Percentiles rank a stretch among this genome's conserved stretches.
Conservation (phyloP, 2,113 vertebrate species). For the Sebastes fasciatus region DNA sequence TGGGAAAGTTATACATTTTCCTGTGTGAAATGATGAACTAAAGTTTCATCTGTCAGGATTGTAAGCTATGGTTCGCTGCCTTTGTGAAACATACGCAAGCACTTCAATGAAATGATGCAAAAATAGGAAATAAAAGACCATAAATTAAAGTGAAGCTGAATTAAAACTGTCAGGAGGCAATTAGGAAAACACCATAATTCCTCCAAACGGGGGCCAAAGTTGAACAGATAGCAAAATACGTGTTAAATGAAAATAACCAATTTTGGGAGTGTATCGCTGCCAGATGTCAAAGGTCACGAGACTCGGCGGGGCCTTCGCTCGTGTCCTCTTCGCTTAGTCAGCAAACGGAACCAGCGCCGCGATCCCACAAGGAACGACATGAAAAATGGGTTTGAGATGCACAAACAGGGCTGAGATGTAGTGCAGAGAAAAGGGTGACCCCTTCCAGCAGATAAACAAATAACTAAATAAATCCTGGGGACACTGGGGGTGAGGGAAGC, state of each 20-base stretch:
- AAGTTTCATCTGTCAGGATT: slow-evolving; percentile 43
- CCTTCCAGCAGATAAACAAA: slow-evolving; percentile 84
- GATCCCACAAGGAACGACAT: slow-evolving; percentile 67
- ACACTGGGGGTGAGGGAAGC: slow-evolving; percentile 81
- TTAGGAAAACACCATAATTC: slow-evolving; percentile 77
- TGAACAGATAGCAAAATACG: slow-evolving; percentile 79
- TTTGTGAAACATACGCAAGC: slow-evolving; percentile 30
- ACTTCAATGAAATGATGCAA: slow-evolving; percentile 44
- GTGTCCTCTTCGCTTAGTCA: slow-evolving; percentile 76
- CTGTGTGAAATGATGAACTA: slow-evolving; percentile 56
- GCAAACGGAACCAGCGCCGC: slow-evolving; percentile 63
- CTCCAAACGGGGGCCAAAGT: slow-evolving; percentile 77
- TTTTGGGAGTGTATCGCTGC: slow-evolving; percentile 69
- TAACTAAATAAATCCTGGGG: slow-evolving; percentile 86
- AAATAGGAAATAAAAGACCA: slow-evolving; percentile 74
- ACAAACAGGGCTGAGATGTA: slow-evolving; percentile 80
- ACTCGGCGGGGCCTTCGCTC: slow-evolving; percentile 71
- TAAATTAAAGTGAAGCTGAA: slow-evolving; percentile 74
- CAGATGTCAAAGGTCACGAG: slow-evolving; percentile 77
- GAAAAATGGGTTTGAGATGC: slow-evolving; percentile 80
- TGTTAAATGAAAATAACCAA: slow-evolving; percentile 79
- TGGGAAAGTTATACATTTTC: slow-evolving; percentile 33
- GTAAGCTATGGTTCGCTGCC: slow-evolving; percentile 12
- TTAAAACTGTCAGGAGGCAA: slow-evolving; percentile 77
- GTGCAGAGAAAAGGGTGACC: slow-evolving; percentile 72